A percentile compares a stretch with the other conserved stretches of the same genome.
These are phyloP conservation scores for Sebastes vulpes DNA, from an alignment of 2,797 vertebrate species.

Conservation along the genomic window DNA sequence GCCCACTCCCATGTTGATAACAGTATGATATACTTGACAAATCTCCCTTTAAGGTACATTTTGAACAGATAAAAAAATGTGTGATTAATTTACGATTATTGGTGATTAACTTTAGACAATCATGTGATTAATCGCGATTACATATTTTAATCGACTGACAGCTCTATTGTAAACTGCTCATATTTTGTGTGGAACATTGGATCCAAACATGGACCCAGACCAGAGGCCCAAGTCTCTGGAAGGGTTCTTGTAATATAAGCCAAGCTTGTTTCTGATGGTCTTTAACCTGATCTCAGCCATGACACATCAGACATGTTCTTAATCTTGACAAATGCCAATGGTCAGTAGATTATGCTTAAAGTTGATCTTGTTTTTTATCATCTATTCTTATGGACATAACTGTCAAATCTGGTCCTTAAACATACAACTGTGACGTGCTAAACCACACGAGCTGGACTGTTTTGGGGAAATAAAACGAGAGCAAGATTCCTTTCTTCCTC, in stretches of 20 bases:
- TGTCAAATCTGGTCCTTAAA: neutral
- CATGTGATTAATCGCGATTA: too few species aligned
- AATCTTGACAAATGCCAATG: neutral
- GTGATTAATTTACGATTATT: too few species aligned
- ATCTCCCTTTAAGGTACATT: too few species aligned
- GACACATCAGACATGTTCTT: neutral
- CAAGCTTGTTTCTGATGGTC: neutral
- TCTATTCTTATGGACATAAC: neutral
- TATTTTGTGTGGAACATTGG: neutral
- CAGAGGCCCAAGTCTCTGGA: neutral
- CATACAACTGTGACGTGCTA: neutral
- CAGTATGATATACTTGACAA: fast-evolving
- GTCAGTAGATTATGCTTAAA: neutral
- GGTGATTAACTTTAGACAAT: fast-evolving
- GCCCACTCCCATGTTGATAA: too few species aligned
- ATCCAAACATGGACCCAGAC: neutral
- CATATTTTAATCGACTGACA: neutral
- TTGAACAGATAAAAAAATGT: too few species aligned
- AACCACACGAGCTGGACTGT: neutral
- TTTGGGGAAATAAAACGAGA: neutral
- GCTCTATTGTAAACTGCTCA: neutral
- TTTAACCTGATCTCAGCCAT: neutral
- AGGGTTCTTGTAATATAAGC: too few species aligned
- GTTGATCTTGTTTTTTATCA: neutral
- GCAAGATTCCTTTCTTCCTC: neutral